Evolutionary conservation across 2,113 vertebrate genomes (phyloP), one percentile per base, ranked within the genome.

Genomic region (Tragulus kanchil): DNA sequence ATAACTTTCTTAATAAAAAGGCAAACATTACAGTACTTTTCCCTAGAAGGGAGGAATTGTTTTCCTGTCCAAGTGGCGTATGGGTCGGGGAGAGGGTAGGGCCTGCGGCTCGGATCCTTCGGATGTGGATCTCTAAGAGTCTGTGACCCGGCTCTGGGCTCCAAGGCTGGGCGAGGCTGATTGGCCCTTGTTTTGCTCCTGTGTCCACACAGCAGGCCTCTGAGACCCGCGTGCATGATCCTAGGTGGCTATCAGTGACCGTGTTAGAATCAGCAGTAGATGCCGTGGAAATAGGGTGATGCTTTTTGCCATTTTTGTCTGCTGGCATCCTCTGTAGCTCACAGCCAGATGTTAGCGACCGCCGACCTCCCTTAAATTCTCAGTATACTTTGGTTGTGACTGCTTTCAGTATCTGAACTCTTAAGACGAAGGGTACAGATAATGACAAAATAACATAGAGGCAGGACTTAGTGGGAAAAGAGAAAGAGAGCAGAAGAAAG

Each of bases 291-390:
- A 71, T 50, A 25, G 10, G 77, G 0, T 86, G 67, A 21, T 86
- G 36, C 36, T n/a, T 50, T 31, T 26, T 48, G 50, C 6, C 23
- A 89, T 88, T 87, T 96, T 3, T 87, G 89, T 71, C 5, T 67
- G 16, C 19, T 69, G 45, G 21, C 94, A 25, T 81, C 11, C 23
- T 91, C 45, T 19, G 48, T 93, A 94, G 94, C 36, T 65, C 86
- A 93, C 21, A 95, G 91, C 2, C 86, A 84, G 1, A 91, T 98
- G 97, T 97, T 85, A 96, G 42, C 50, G 64, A 65, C 3, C 50
- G n/a, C 81, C 73, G 75, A 97, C 91, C 3, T 67, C 31, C 77
- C 19, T 52, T 91, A 84, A 88, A 28, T 81, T 84, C 73, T 31
- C 36, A 96, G 54, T 93, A 36, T 42, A 28, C 48, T 73, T 75